Conservation (phyloP, 2,113 vertebrate genomes). For the Struthidea cinerea region DNA sequence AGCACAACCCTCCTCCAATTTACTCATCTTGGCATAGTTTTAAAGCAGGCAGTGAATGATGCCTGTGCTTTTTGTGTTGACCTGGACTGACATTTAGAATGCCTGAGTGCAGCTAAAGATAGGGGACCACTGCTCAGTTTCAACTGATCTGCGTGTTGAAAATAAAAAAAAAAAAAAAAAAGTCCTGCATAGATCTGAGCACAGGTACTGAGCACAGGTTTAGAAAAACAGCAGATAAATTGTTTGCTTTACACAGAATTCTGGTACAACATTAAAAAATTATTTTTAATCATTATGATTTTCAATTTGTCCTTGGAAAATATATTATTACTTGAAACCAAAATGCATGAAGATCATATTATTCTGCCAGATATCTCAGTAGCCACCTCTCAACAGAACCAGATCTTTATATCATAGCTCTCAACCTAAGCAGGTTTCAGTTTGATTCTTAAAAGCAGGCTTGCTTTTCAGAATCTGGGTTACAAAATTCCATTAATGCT, state of each 20-base stretch:
- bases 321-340: background rate
- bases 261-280: background rate
- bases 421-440: background rate
- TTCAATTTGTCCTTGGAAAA: background rate
- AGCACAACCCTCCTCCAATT: background rate
- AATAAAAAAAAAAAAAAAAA: background rate
- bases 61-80: background rate
- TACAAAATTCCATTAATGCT: background rate
- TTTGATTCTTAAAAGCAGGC: background rate
- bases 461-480: background rate
- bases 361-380: background rate
- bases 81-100: background rate
- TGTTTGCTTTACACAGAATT: background rate
- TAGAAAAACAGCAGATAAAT: background rate
- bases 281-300: background rate
- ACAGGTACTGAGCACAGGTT: background rate
- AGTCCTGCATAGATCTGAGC: background rate
- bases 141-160: background rate
- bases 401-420: background rate
- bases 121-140: background rate
- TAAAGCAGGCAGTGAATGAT: background rate
- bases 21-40: background rate
- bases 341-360: background rate
- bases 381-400: background rate
- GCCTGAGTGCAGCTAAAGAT: background rate